phyloP scores from a whole-genome alignment of 2,797 vertebrate species.

The Gadopsis marmoratus region DNA sequence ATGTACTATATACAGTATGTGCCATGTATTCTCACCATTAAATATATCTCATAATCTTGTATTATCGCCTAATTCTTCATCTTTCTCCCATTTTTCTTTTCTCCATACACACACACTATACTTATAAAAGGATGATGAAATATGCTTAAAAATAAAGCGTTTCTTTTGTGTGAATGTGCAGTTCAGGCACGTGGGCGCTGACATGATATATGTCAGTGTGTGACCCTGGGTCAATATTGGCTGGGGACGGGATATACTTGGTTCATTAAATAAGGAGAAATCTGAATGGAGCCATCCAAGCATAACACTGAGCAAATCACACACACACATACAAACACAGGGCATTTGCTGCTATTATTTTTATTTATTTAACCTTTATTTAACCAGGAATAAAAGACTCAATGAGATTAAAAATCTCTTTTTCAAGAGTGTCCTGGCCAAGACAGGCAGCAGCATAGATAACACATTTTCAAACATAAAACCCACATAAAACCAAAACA shows the following conservation, averaged over 20 bases:
- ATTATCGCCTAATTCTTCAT: background rate
- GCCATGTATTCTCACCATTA: background rate
- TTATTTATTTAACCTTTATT: no score
- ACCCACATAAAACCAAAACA: no score
- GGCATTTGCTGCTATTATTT: background rate
- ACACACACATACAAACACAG: background rate
- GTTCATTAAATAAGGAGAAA: constrained; percentile 62
- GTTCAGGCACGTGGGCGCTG: background rate
- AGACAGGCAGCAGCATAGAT: no score
- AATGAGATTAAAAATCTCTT: no score
- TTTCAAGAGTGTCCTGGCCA: no score
- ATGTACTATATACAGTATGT: background rate
- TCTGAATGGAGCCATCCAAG: constrained; percentile 51
- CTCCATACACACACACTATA: background rate
- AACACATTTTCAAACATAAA: no score
- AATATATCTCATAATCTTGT: constrained; percentile 15
- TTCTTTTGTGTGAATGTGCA: no score
- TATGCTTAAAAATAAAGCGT: no score
- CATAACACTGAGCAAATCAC: constrained; percentile 12
- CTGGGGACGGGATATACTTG: constrained; percentile 41
- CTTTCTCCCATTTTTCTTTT: background rate
- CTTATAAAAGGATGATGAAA: background rate
- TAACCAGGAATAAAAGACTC: no score
- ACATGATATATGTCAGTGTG: constrained; percentile 44
- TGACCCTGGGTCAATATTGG: constrained; percentile 59